Evolutionary conservation across 1,140 invertebrate species (phyloP).

Genomic region (Ceratina australensis): DNA sequence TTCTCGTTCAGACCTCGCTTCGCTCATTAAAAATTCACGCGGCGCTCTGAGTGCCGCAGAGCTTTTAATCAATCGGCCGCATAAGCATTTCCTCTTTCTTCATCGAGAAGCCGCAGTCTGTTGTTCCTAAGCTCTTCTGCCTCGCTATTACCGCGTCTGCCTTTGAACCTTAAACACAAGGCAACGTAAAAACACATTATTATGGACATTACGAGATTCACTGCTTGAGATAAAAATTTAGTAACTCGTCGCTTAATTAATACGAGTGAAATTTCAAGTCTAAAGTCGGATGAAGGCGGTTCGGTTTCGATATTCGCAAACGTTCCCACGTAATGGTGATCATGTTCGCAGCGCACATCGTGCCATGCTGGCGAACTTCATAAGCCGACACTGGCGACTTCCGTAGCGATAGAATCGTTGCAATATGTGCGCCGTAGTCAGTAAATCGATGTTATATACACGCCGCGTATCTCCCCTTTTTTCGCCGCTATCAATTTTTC

Average conservation of each 20-base stretch:
- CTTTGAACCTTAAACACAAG: too few species aligned
- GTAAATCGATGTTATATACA: slow-evolving; percentile 4
- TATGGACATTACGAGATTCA: too few species aligned
- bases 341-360: neutral
- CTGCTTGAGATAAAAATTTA: too few species aligned
- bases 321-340: neutral
- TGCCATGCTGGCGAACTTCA: neutral
- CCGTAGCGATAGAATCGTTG: slow-evolving; percentile 4
- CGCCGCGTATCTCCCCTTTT: neutral
- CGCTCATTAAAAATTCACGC: slow-evolving; percentile 58
- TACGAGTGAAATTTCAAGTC: too few species aligned
- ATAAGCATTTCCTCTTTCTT: slow-evolving; percentile 15
- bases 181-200: too few species aligned
- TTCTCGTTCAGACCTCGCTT: slow-evolving; percentile 19
- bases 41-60: slow-evolving; percentile 1
- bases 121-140: neutral
- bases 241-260: too few species aligned
- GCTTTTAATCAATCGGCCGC: slow-evolving; percentile 44
- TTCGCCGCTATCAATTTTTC: neutral
- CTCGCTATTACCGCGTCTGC: neutral
- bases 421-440: neutral
- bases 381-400: neutral
- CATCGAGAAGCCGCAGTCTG: neutral
- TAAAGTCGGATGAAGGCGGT: too few species aligned
- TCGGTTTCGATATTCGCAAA: neutral